These are phyloP conservation scores for Gyrodactylus salaris DNA, from an alignment of 1,140 invertebrate species.

Conservation along the genomic window DNA sequence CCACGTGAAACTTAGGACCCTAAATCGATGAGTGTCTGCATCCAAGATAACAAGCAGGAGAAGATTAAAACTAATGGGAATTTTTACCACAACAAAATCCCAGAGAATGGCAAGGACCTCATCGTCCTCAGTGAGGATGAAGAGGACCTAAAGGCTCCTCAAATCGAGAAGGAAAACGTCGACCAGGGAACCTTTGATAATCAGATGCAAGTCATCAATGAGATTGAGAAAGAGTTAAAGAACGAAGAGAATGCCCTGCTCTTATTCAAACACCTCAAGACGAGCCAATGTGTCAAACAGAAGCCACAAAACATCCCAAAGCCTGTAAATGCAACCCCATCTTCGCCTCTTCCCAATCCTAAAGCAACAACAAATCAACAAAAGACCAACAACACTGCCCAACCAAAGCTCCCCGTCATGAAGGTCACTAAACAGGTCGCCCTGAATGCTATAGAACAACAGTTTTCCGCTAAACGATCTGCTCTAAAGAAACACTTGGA, in stretches of 20 bases:
- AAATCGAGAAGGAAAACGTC: neutral
- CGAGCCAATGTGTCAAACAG: no score
- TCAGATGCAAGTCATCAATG: neutral
- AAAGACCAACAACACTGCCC: no score
- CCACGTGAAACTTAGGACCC: no score
- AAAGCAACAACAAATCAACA: neutral
- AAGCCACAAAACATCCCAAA: no score
- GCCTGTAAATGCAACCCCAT: no score
- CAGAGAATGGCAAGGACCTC: neutral
- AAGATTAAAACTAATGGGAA: no score
- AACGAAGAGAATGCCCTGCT: neutral
- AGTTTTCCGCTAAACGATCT: neutral
- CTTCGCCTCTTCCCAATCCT: neutral
- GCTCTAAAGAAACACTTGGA: neutral
- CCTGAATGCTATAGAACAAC: neutral
- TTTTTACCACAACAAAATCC: no score
- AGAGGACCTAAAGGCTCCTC: neutral
- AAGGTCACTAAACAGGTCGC: neutral
- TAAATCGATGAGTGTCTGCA: neutral
- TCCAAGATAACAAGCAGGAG: neutral
- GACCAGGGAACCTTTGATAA: neutral
- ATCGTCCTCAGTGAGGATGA: neutral
- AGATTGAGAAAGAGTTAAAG: neutral
- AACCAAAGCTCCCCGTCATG: neutral
- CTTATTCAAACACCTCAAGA: neutral